Evolutionary conservation across 1,140 invertebrate species (phyloP), one percentile per base, ranked within the genome.

Genomic region (Caenorhabditis brenneri): DNA sequence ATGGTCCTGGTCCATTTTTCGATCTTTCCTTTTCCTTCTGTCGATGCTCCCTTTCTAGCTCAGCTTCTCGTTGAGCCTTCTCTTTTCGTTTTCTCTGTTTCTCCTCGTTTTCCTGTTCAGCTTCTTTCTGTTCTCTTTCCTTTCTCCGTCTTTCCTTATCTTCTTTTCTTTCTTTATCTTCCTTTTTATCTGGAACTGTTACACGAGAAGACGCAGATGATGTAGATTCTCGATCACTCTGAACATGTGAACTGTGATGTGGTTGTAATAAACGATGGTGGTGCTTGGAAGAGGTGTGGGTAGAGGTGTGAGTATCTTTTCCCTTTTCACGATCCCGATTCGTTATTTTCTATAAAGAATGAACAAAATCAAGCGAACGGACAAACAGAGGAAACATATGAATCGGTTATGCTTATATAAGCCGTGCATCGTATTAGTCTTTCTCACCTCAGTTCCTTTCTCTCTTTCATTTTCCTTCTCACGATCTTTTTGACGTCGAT

Each of bases 191-290:
- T 9, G 36, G 9, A 24, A 1, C 36, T 22, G 22, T 27, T 4
- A 22, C 12, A 6, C 36, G 36, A 24, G 65, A 74, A 0, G 36
- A 33, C 3, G 29, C 9, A n/a, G 58, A 39, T 24, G 36, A 42
- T 24, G 36, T 74, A 3, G 65, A 74, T 74, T 74, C 65, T 42
- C 65, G 12, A 39, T 74, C 65, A 19, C n/a, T 46, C 65, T 74
- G 65, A 74, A 74, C 22, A 36, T 33, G 0, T 15, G 58, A 33
- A 36, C 15, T 58, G 53, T 58, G 53, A 27, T 58, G n/a, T 27
- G 58, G 5, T 24, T 42, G n/a, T 4, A 36, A 24, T 10, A 10
- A 36, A 74, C 36, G 36, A 31, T 24, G 33, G 33, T 46, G 29
- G 33, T 42, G 22, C 9, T 29, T 27, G 16, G 29, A n/a, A 36